A percentile compares a stretch with the other conserved stretches of the same genome.
Evolutionary conservation across 2,888 invertebrate genomes (phyloP).

Genomic region (Pogonocherus hispidulus): DNA sequence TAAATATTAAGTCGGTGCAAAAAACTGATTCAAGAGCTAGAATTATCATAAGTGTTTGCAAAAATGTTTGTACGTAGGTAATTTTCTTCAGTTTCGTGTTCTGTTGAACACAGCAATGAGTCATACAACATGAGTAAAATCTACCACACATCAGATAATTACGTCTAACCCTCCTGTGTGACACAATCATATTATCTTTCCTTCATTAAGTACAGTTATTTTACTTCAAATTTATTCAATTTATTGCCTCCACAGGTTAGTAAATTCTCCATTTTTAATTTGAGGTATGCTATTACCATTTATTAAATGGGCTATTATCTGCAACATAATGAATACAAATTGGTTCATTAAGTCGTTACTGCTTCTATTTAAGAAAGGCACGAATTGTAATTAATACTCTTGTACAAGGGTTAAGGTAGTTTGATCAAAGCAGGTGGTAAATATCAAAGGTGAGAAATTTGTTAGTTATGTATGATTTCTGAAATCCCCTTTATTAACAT

Average conservation of each 20-base stretch:
- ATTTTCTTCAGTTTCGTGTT: too few species aligned
- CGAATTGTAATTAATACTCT: background rate
- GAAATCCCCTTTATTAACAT: background rate
- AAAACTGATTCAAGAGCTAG: too few species aligned
- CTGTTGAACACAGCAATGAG: too few species aligned
- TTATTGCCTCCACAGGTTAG: background rate
- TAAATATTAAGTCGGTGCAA: too few species aligned
- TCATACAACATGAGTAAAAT: background rate
- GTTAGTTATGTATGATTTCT: constrained; percentile 3
- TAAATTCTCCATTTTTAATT: background rate
- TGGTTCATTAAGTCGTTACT: constrained; percentile 1
- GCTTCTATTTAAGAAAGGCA: background rate
- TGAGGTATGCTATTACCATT: background rate
- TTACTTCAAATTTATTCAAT: background rate
- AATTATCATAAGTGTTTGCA: too few species aligned
- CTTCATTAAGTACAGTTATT: too few species aligned
- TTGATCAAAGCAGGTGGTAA: constrained; percentile 5
- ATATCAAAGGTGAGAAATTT: constrained; percentile 19
- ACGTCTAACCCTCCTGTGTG: background rate
- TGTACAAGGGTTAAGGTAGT: background rate
- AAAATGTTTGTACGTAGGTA: too few species aligned
- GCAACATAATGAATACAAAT: background rate
- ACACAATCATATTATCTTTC: too few species aligned
- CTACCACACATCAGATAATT: background rate
- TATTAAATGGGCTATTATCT: too few species aligned